Evolutionary conservation across 2,113 vertebrate species (phyloP).

Genomic region (Rhinoptilus africanus): DNA sequence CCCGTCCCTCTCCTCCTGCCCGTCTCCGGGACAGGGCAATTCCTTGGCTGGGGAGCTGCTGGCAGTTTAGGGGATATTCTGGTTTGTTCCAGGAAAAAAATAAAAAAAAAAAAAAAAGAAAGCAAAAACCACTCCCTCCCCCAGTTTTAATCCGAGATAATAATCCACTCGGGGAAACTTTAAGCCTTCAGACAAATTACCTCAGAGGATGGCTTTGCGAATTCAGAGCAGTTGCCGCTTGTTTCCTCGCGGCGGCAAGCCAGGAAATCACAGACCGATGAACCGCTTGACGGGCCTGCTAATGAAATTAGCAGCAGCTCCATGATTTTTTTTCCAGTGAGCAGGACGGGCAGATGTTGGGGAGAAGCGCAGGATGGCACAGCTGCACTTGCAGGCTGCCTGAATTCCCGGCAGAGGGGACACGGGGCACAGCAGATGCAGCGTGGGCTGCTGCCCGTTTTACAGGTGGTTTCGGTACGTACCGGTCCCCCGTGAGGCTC

Average conservation of each 20-base stretch:
- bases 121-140: neutral
- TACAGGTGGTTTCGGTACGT: neutral
- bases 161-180: constrained; percentile 5
- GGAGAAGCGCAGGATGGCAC: neutral
- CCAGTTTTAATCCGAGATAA: constrained; percentile 2
- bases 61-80: neutral
- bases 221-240: constrained; percentile 25
- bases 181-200: constrained; percentile 9
- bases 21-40: neutral
- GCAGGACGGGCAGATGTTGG: constrained; percentile 3
- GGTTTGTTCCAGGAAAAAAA: neutral
- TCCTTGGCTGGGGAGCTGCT: neutral
- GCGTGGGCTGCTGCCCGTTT: neutral
- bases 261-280: constrained; percentile 38
- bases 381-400: neutral
- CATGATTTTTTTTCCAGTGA: neutral
- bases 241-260: neutral
- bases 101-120: neutral
- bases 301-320: constrained; percentile 52
- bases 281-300: constrained; percentile 25
- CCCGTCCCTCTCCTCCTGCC: no score
- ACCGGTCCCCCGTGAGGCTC: accelerated
- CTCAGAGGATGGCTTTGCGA: neutral
- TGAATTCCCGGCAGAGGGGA: neutral
- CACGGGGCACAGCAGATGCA: neutral